Evolutionary conservation across 2,797 vertebrate species (phyloP).

Genomic region (Parauchenoglanis punctatus): DNA sequence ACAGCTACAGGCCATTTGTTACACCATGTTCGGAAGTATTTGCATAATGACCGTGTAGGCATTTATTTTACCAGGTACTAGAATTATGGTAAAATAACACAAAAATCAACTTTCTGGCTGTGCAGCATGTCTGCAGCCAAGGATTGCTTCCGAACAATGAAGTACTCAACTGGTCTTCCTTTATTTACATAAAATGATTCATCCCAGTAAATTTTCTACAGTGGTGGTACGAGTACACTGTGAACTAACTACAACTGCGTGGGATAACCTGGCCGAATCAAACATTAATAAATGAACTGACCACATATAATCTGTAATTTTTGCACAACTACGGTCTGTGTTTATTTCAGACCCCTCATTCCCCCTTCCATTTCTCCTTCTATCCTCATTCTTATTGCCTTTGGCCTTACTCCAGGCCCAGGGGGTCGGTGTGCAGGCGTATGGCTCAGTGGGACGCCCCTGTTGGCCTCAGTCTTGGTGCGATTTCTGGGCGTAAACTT

Average conservation of each 20-base stretch:
- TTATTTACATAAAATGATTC: not conserved
- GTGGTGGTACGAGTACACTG: too few species aligned
- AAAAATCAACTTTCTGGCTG: not conserved
- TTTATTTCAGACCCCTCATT: conserved; percentile 12
- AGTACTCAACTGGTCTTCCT: not conserved
- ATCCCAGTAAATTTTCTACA: not conserved
- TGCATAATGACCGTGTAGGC: not conserved
- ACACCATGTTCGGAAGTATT: not conserved
- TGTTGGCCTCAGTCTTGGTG: conserved; percentile 73
- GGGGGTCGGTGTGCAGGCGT: conserved; percentile 69
- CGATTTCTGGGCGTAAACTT: conserved; percentile 76
- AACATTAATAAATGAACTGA: not conserved
- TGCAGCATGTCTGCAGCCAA: not conserved
- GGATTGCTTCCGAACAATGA: not conserved
- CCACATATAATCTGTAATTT: conserved; percentile 3
- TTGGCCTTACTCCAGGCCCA: conserved; percentile 59
- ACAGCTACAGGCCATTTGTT: conserved; percentile 20
- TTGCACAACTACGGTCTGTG: not conserved
- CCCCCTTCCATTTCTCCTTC: not conserved
- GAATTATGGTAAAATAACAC: not conserved
- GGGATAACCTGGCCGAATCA: not conserved
- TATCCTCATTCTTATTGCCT: conserved; percentile 48
- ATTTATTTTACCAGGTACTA: not conserved
- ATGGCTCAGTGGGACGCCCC: conserved; percentile 76
- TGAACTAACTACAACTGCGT: not conserved